Conservation (phyloP, 2,797 vertebrate species). For the Clarias pachynema region DNA sequence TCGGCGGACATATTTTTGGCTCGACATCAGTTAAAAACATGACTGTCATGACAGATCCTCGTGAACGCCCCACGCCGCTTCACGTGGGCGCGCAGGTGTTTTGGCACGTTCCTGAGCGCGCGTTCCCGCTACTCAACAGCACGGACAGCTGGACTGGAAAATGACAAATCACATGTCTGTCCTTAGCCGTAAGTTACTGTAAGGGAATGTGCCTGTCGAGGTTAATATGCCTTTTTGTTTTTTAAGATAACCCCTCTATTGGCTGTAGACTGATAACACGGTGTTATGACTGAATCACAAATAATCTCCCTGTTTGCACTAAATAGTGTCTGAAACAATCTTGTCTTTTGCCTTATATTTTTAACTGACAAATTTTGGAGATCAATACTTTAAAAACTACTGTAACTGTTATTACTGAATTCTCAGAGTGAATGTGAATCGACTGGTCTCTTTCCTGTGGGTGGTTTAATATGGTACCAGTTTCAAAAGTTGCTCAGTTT, state of each 20-base stretch:
- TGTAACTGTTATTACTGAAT: not conserved
- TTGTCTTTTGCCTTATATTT: not conserved
- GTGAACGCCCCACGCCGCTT: constrained; percentile 42
- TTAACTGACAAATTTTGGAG: not conserved
- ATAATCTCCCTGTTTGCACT: not conserved
- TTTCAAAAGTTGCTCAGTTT: not conserved
- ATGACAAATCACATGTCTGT: constrained; percentile 7
- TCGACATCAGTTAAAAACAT: constrained; percentile 62
- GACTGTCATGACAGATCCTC: constrained; percentile 50
- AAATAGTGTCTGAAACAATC: not conserved
- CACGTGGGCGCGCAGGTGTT: constrained; percentile 45
- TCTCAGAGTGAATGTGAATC: not conserved
- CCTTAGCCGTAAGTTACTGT: not conserved
- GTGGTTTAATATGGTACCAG: not conserved
- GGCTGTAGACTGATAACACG: not conserved
- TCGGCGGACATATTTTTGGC: constrained; percentile 60
- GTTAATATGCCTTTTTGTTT: not conserved
- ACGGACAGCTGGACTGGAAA: constrained; percentile 9
- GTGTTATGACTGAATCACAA: not conserved
- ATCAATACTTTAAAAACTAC: not conserved
- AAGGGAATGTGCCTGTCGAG: not conserved
- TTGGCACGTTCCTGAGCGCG: constrained; percentile 17
- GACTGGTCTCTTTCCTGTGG: not conserved
- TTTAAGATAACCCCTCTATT: not conserved
- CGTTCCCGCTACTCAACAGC: constrained; percentile 4